Evolutionary conservation across 2,888 invertebrate genomes (phyloP).

Genomic region (Agriopis leucophaearia): DNA sequence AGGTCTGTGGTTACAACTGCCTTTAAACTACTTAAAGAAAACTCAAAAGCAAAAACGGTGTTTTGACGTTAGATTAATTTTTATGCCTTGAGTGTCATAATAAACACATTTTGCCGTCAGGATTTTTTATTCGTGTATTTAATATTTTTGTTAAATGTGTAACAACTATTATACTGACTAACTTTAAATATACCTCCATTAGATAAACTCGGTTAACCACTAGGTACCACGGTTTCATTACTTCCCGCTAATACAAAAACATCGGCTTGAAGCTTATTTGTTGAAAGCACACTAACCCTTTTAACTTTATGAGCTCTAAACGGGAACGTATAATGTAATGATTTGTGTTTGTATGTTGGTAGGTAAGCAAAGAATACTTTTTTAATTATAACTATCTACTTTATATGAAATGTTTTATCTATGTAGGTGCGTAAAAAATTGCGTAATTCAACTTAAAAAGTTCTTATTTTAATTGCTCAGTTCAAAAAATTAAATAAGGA

Average conservation of each 20-base stretch:
- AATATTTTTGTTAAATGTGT: neutral
- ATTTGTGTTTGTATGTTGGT: conserved; percentile 19
- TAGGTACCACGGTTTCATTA: conserved; percentile 26
- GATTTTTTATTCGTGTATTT: too few relatives aligned
- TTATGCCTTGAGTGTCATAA: too few relatives aligned
- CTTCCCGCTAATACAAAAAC: conserved; percentile 23
- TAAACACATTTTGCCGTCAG: too few relatives aligned
- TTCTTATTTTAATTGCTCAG: too few relatives aligned
- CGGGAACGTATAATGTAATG: conserved; percentile 28
- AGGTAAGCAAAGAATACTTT: conserved; percentile 1
- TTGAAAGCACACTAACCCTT: conserved; percentile 38
- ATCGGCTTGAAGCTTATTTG: conserved; percentile 34
- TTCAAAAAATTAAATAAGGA: too few relatives aligned
- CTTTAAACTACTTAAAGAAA: too few relatives aligned
- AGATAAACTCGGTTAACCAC: conserved; percentile 21
- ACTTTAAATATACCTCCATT: conserved; percentile 9
- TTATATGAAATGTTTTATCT: neutral
- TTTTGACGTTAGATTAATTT: too few relatives aligned
- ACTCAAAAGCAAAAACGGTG: too few relatives aligned
- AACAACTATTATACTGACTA: neutral
- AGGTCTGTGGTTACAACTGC: too few relatives aligned
- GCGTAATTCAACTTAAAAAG: too few relatives aligned
- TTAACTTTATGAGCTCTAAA: conserved; percentile 33
- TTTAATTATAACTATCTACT: neutral
- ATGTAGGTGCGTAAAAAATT: too few relatives aligned